phyloP scores from a whole-genome alignment of 2,888 invertebrate genomes.

The Belgica antarctica region DNA sequence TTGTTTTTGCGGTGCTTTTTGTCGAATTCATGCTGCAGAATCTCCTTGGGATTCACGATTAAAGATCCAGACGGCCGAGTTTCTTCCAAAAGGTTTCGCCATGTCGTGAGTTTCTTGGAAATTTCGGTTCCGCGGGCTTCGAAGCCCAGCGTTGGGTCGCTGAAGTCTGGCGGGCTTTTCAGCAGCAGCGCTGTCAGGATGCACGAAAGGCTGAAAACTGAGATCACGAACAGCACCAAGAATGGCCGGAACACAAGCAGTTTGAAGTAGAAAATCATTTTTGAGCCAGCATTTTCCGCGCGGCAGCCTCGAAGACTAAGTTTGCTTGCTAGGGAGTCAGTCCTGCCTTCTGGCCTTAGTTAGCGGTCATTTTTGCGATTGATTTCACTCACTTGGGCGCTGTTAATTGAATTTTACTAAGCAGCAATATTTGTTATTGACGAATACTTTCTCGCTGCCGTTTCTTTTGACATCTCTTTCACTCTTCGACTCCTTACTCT shows the following conservation, averaged over 20 bases:
- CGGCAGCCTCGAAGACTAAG: no score
- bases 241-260: constrained; percentile 68
- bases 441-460: no score
- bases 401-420: no score
- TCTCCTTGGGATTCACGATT: constrained; percentile 37
- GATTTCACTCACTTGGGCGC: background rate
- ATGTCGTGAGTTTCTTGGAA: constrained; percentile 75
- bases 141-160: constrained; percentile 86
- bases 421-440: no score
- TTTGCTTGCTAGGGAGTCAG: no score
- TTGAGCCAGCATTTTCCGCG: no score
- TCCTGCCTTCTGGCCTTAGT: background rate
- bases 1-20: constrained; percentile 51
- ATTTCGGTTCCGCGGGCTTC: constrained; percentile 86
- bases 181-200: constrained; percentile 65
- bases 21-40: constrained; percentile 47
- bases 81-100: constrained; percentile 79
- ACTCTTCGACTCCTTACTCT: no score
- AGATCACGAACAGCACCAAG: constrained; percentile 62
- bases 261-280: constrained; percentile 63
- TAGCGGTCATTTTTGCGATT: constrained; percentile 1
- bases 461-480: no score
- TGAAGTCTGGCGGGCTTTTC: constrained; percentile 73
- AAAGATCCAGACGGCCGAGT: constrained; percentile 59
- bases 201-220: constrained; percentile 64